Base-by-base conservation (phyloP, 2,888 invertebrate genomes). In the Microctonus aethiopoides region DNA sequence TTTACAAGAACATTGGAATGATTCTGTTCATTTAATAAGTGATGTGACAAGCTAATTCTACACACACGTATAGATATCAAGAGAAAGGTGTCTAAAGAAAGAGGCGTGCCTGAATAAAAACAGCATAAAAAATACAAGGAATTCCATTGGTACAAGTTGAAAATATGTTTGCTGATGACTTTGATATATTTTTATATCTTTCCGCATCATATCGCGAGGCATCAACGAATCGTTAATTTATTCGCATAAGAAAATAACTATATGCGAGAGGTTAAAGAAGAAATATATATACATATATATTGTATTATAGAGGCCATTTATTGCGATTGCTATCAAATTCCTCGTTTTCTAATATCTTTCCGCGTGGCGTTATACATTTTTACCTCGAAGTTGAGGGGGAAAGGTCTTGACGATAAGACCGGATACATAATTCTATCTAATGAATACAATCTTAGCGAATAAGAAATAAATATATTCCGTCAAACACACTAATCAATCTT, bases 371-470 rank as follows among this genome's bases (percentile, higher is more conserved):
- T 46, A 46, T 46, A 46, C 46, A 46, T 46, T 46, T 46, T 46
- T 46, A 46, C 46, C 46, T 46, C 46, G 46, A 16, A 20, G 46
- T 46, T n/a, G 16, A 1, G 46, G 46, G 46, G 46, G n/a, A 46
- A 46, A 46, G 46, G 46, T 46, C 26, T 26, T 24, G 26, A 26
- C 29, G 26, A 56, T 29, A 29, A 24, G 26, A 29, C 56, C 56
- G 56, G 56, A 56, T 56, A 29, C 56, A 56, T 56, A 56, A 56
- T 56, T 56, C 56, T 56, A 56, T 26, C 13, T 56, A 26, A 24
- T 56, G 29, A 26, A 26, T 29, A 56, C 56, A 29, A 56, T 56
- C n/a, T 56, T 26, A 16, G n/a, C 16, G 16, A 6, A 46, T 46
- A 46, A 46, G 16, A 46, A 20, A 46, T 16, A 1, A 46, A 16